phyloP scores from a whole-genome alignment of 1,140 invertebrate species.

The Battus philenor region DNA sequence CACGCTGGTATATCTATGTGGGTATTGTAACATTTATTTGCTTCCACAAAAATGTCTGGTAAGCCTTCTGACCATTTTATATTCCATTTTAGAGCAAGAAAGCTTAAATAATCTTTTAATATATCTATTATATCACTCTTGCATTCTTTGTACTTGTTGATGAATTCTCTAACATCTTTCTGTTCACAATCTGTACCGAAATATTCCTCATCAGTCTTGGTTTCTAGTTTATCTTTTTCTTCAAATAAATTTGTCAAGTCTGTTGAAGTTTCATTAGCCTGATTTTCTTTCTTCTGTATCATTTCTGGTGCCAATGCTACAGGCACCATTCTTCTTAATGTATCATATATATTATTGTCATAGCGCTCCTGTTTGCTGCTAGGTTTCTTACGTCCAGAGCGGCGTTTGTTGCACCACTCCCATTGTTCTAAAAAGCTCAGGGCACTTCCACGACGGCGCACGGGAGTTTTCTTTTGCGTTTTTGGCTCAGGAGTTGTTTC shows the following conservation, averaged over 20 bases:
- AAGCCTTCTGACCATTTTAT: constrained; percentile 80
- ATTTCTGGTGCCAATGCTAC: constrained; percentile 49
- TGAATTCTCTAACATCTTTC: constrained; percentile 80
- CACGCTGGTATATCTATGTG: constrained; percentile 77
- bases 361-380: constrained; percentile 63
- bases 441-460: constrained; percentile 80
- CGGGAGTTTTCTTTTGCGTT: constrained; percentile 75
- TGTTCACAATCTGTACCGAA: constrained; percentile 81
- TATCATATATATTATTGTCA: constrained; percentile 80
- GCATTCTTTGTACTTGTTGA: constrained; percentile 74
- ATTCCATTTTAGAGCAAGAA: constrained; percentile 78
- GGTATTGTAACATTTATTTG: constrained; percentile 75
- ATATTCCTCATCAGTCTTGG: constrained; percentile 60
- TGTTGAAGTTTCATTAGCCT: constrained; percentile 77
- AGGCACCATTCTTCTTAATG: constrained; percentile 79
- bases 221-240: constrained; percentile 68
- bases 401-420: constrained; percentile 84
- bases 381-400: constrained; percentile 79
- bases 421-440: constrained; percentile 82
- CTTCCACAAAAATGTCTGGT: constrained; percentile 77
- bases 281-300: constrained; percentile 59
- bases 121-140: constrained; percentile 79
- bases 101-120: constrained; percentile 77
- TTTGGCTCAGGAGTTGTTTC: constrained; percentile 48
- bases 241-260: constrained; percentile 80